Conservation (phyloP, 2,797 vertebrate species). For the Pseudomugil gertrudae region DNA sequence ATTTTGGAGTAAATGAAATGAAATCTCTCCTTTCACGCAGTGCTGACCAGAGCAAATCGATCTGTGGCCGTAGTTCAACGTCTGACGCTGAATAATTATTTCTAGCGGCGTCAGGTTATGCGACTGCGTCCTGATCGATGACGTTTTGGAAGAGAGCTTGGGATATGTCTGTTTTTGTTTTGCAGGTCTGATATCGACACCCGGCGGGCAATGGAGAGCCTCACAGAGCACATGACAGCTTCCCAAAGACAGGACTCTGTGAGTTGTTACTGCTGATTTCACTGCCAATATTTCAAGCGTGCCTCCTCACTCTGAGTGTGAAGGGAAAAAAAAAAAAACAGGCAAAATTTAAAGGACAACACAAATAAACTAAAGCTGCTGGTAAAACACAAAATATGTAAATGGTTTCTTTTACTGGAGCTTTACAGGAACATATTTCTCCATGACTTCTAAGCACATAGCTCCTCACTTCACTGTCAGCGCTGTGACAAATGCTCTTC, state of each 20-base stretch:
- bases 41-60: slow-evolving; percentile 47
- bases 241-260: slow-evolving; percentile 86
- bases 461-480: slow-evolving; percentile 20
- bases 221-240: slow-evolving; percentile 83
- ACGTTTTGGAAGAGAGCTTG: slow-evolving; percentile 23
- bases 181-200: slow-evolving; percentile 89
- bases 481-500: slow-evolving; percentile 33
- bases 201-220: slow-evolving; percentile 85
- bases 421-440: slow-evolving; percentile 15
- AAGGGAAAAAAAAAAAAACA: slow-evolving; percentile 16
- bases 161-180: slow-evolving; percentile 35
- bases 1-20: slow-evolving; percentile 65
- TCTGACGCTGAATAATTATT: slow-evolving; percentile 34
- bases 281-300: slow-evolving; percentile 10
- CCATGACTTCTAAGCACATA: slow-evolving; percentile 30
- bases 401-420: slow-evolving; percentile 4
- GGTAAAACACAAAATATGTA: slow-evolving; percentile 15
- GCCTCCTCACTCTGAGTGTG: slow-evolving; percentile 12
- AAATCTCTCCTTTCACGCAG: slow-evolving; percentile 1
- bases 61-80: slow-evolving; percentile 39
- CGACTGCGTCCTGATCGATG: slow-evolving; percentile 45
- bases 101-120: slow-evolving; percentile 33
- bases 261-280: slow-evolving; percentile 70
- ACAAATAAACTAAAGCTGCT: slow-evolving; percentile 19
- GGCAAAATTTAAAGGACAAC: slow-evolving; percentile 20